Conservation (phyloP, 2,888 invertebrate species). For the Leucania comma region DNA sequence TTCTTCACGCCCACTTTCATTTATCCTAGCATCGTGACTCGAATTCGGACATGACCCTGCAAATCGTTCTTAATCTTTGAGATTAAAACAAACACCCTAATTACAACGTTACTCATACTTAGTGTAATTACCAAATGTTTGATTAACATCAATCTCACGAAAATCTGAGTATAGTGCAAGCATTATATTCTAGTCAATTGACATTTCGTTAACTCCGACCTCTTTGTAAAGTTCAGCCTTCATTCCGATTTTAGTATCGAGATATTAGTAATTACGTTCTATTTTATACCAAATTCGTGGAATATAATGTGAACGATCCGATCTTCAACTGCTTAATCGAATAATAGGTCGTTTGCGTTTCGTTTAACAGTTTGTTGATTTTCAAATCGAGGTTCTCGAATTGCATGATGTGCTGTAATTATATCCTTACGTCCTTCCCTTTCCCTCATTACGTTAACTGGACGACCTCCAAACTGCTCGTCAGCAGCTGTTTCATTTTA, state of each 20-base stretch:
- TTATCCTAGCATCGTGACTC: conserved; percentile 58
- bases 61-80: conserved; percentile 51
- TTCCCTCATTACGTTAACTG: conserved; percentile 70
- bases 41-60: conserved; percentile 47
- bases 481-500: conserved; percentile 62
- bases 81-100: conserved; percentile 52
- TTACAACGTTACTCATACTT: conserved; percentile 50
- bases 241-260: conserved; percentile 68
- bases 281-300: conserved; percentile 73
- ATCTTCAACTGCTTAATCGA: conserved; percentile 47
- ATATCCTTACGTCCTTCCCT: conserved; percentile 70
- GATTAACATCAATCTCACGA: conserved; percentile 66
- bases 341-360: conserved; percentile 49
- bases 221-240: conserved; percentile 73
- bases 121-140: conserved; percentile 56
- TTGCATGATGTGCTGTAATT: conserved; percentile 68
- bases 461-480: conserved; percentile 74
- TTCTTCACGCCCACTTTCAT: conserved; percentile 50
- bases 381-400: conserved; percentile 60
- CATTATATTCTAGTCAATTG: conserved; percentile 68
- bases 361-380: conserved; percentile 51
- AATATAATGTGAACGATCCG: conserved; percentile 62
- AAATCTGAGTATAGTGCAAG: conserved; percentile 62
- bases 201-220: conserved; percentile 69
- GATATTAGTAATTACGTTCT: conserved; percentile 69